These are phyloP conservation scores for Notocelia uddmanniana DNA, from an alignment of 2,888 invertebrate species.

Conservation along the genomic window DNA sequence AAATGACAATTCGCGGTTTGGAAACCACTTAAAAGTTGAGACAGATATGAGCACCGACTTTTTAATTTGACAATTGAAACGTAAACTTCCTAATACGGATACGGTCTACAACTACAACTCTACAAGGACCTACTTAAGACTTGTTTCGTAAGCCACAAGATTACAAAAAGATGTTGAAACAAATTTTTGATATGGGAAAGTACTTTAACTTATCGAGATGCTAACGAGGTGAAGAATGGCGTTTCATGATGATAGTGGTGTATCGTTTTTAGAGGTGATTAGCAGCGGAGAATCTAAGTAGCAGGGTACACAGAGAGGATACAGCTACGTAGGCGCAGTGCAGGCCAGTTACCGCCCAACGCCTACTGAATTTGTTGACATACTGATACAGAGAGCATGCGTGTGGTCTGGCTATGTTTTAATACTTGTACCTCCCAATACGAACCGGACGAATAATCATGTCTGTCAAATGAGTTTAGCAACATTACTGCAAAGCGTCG, in stretches of 20 bases:
- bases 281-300: constrained; percentile 70
- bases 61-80: constrained; percentile 26
- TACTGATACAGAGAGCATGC: constrained; percentile 70
- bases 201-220: constrained; percentile 71
- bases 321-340: constrained; percentile 62
- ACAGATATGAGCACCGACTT: constrained; percentile 19
- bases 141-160: constrained; percentile 26
- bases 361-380: constrained; percentile 75
- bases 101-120: background rate
- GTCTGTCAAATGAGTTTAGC: background rate
- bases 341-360: constrained; percentile 59
- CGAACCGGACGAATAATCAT: constrained; percentile 3
- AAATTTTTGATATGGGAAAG: constrained; percentile 64
- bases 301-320: constrained; percentile 67
- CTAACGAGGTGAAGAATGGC: constrained; percentile 77
- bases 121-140: constrained; percentile 21
- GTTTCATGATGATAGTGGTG: constrained; percentile 76
- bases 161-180: constrained; percentile 48
- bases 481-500: constrained; percentile 7
- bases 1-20: constrained; percentile 54
- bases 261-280: constrained; percentile 77
- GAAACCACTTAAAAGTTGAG: constrained; percentile 22
- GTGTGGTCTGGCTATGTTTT: constrained; percentile 63
- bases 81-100: constrained; percentile 28
- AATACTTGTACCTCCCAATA: constrained; percentile 15